Evolutionary conservation across 2,113 vertebrate genomes (phyloP).

Genomic region (Oreochromis tanganicae): DNA sequence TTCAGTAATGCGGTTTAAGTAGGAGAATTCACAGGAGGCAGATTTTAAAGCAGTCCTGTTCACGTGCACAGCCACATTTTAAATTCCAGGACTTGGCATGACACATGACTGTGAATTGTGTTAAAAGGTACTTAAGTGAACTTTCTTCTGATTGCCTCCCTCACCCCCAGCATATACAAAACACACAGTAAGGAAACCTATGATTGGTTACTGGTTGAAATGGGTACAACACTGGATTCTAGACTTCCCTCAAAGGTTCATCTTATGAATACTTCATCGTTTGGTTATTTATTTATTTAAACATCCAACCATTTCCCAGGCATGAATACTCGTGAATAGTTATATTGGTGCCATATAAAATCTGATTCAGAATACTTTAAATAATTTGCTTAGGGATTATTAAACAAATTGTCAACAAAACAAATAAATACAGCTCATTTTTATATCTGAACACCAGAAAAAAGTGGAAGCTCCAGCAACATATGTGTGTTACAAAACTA

Average conservation of each 20-base stretch:
- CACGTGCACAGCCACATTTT: not conserved
- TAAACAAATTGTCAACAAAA: not conserved
- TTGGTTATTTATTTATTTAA: not conserved
- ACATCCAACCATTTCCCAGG: not conserved
- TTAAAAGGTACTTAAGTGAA: not conserved
- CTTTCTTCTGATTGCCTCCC: not conserved
- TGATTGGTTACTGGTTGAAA: not conserved
- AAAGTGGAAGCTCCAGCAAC: not conserved
- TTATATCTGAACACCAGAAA: not conserved
- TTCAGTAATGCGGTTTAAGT: not conserved
- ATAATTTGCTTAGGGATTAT: too few relatives aligned
- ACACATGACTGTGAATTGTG: not conserved
- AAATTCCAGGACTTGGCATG: not conserved
- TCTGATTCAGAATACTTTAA: not conserved
- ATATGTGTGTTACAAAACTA: not conserved
- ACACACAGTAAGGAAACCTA: not conserved
- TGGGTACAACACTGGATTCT: not conserved
- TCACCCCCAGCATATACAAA: not conserved
- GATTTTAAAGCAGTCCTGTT: not conserved
- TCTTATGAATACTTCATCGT: not conserved
- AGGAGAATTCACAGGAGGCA: not conserved
- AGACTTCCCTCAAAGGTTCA: not conserved
- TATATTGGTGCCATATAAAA: not conserved
- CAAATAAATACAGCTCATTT: not conserved
- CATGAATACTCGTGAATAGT: not conserved